A percentile compares a stretch with the other conserved stretches of the same genome.
Conservation (phyloP, 2,888 invertebrate species). For the Lycia hirtaria region DNA sequence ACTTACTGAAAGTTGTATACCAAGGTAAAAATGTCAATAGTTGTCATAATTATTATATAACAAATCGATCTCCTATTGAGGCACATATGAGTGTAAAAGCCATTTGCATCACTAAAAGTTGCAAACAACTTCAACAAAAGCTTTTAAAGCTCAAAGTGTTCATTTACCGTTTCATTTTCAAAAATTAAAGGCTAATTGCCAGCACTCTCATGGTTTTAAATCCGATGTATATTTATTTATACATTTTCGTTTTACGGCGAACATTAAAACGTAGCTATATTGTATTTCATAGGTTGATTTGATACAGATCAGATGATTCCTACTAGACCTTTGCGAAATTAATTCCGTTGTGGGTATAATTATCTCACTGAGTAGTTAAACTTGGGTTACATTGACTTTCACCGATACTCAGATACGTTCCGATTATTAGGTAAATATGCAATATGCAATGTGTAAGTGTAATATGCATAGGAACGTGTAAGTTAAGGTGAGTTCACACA, state of each 20-base stretch:
- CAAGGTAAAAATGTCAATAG: too few relatives aligned
- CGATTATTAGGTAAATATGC: conserved; percentile 3
- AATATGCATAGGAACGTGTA: too few relatives aligned
- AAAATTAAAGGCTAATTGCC: conserved; percentile 32
- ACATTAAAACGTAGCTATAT: not conserved
- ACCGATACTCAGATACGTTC: conserved; percentile 23
- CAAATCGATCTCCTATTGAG: not conserved
- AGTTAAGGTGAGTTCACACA: too few relatives aligned
- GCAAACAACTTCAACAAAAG: conserved; percentile 8
- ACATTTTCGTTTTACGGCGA: not conserved
- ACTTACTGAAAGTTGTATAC: too few relatives aligned
- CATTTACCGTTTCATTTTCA: conserved; percentile 22
- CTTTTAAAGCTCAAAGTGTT: conserved; percentile 17
- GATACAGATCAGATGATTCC: conserved; percentile 30
- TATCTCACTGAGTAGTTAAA: conserved; percentile 35
- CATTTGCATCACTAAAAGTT: conserved; percentile 9
- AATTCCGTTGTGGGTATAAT: conserved; percentile 39
- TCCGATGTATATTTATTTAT: conserved; percentile 6
- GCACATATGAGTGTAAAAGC: not conserved
- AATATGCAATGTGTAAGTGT: too few relatives aligned
- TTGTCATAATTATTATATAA: too few relatives aligned
- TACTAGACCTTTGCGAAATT: conserved; percentile 38
- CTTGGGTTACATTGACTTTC: conserved; percentile 37
- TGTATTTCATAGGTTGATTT: conserved; percentile 21
- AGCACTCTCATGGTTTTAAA: conserved; percentile 3